Evolutionary conservation across 2,888 invertebrate genomes (phyloP), one percentile per base, ranked within the genome.

Genomic region (Andrena bicolor): DNA sequence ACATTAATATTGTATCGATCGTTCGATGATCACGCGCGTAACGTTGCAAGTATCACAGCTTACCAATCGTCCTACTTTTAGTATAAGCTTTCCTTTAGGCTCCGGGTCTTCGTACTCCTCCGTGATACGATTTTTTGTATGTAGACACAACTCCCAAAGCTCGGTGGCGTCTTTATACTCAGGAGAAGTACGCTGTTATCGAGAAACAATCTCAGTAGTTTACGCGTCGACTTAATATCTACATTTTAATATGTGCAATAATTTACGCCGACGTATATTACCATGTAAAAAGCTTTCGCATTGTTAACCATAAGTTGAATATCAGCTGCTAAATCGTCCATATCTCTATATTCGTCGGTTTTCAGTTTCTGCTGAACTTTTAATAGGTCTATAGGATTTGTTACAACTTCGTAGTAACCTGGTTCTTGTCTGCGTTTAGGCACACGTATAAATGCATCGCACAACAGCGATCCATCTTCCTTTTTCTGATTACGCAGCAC

Each of bases 301-400:
- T 99, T 99, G 89, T 96, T 97, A 35, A 99, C 97, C 90, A 99
- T 95, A 49, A 99, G 95, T 91, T 98, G 98, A 87, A 99, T 96
- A 93, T 99, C 99, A 8, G 96, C 95, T 53, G 98, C 96, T 82
- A 99, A 95, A 91, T 99, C 98, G 41, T 99, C 98, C 87, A 99
- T 96, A 92, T 98, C 98, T 88, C 97, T 97, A 94, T 99, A 99
- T 73, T 99, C 99, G 90, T 99, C 99, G 0, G 98, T 99, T 95
- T 99, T 99, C 10, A 99, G 94, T 94, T 99, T 99, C 92, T 99
- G 99, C 94, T 99, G 99, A 2, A 99, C 98, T 94, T 97, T 96
- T 58, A 99, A 94, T 91, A 99, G 95, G 94, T 99, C 99, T 92
- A 99, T 99, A 1, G 99, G 99, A 92, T 98, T 98, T 7, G 96